Evolutionary conservation across 2,113 vertebrate species (phyloP), one percentile per base, ranked within the genome.

Genomic region (Ctenodactylus gundi): DNA sequence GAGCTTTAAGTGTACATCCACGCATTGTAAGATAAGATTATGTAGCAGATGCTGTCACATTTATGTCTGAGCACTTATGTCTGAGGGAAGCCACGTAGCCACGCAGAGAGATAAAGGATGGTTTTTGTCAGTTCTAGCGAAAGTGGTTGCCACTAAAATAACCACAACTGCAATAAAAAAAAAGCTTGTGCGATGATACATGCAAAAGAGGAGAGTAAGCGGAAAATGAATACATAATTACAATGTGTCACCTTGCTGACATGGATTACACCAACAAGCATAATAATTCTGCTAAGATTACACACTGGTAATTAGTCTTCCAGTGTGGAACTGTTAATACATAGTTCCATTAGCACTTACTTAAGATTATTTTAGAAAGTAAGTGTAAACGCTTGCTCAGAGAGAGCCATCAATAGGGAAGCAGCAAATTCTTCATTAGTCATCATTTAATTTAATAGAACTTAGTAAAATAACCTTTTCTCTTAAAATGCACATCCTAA

Each of bases 361-460:
- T 90, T 85, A 89, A 85, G 75, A 80, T 81, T 91, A 94, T 82
- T 96, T 96, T 85, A 96, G 92, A 93, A 96, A 96, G 67, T 81
- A 96, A 96, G 67, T 95, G 58, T 60, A 94, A 97, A 95, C 0
- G 23, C 62, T 81, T 96, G n/a, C 55, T 95, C 84, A n/a, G n/a
- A 77, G 34, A 84, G n/a, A 84, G 21, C 18, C 70, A 88, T 90
- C 93, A 93, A 93, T 49, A 96, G 88, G 55, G 95, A 92, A 87
- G 60, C 9, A 93, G 77, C 11, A 92, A 77, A 82, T 60, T 86
- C 75, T 93, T 72, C 90, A 95, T 29, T 53, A 93, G 58, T 95
- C 78, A 86, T 89, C 53, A 92, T 93, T 92, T 96, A 96, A 95
- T 77, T 44, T 77, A 25, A 18, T 72, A 94, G 60, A 91, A 92